Percentiles rank a stretch among this genome's conserved stretches.
phyloP scores from a whole-genome alignment of 2,113 vertebrate genomes.

The Dasypus novemcinctus region DNA sequence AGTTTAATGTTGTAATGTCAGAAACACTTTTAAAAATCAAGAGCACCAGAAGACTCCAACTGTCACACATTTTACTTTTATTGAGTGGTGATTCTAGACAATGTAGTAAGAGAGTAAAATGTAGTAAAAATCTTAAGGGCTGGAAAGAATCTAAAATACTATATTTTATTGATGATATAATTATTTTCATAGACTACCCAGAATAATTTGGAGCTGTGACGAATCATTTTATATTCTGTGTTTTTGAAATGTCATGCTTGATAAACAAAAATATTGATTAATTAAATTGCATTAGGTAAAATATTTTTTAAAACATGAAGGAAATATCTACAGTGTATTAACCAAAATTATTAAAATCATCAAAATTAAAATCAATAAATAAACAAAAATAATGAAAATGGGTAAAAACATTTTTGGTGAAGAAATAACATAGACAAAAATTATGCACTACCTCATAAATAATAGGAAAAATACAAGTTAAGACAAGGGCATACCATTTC shows the following conservation, averaged over 20 bases:
- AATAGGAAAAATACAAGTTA: neutral
- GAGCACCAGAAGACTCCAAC: neutral
- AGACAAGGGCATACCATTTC: neutral
- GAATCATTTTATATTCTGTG: neutral
- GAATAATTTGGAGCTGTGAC: neutral
- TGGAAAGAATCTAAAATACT: neutral
- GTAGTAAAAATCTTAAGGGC: neutral
- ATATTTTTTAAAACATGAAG: neutral
- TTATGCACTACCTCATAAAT: neutral
- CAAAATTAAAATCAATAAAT: neutral
- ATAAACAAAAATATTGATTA: neutral
- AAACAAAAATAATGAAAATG: neutral
- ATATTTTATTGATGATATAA: neutral
- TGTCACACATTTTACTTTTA: neutral
- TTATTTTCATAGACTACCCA: neutral
- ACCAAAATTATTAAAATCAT: neutral
- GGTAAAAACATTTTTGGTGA: neutral
- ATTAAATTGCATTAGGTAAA: neutral
- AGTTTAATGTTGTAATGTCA: slow-evolving; percentile 45
- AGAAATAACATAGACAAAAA: neutral
- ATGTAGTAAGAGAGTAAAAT: neutral
- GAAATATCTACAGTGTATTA: neutral
- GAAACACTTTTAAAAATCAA: slow-evolving; percentile 30
- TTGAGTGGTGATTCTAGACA: slow-evolving; percentile 1
- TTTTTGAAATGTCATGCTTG: neutral